Base-by-base conservation (phyloP, 2,888 invertebrate species). In the Phengaris alcon region DNA sequence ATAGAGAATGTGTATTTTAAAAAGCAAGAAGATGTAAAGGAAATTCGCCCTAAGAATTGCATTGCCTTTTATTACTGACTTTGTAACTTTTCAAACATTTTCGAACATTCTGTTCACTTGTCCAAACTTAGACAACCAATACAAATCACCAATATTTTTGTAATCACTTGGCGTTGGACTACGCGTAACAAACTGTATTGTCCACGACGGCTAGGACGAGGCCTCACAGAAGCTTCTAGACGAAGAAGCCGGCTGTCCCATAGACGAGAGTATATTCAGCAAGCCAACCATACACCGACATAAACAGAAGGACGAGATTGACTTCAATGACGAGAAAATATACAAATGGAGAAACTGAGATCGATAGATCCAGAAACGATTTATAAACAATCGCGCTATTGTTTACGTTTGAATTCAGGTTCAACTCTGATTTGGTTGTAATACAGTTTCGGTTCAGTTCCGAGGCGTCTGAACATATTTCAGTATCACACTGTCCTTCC, bases 141-240 rank as follows among this genome's bases (percentile, higher is more conserved):
- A 22, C 22, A 22, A 22, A 74, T 68, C 46, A 75, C n/a, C 57
- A 75, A 68, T 74, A 48, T 77, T 22, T 75, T 74, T 75, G 75
- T 68, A 73, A 3, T 80, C 93, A 94, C 96, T 94, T 81, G 96
- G 95, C 44, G 95, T 97, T 77, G 96, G 96, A 52, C 95, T 96
- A 76, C 95, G 95, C 79, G 95, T 97, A 54, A 95, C 96, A 0
- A 96, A 97, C 83, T 97, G 97, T 86, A 90, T 95, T 5, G 97
- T 97, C 0, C 95, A 97, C 82, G 97, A 97, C 83, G 97, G 97
- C 9, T 89, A 96, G 3, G 96, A 96, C 0, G 96, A 96, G 81
- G 95, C 96, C 3, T 96, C 96, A 2, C 97, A 97, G 84, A 95
- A 95, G 78, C 90, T 97, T 35, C 89, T 96, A 9, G 96, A 97